A percentile compares a stretch with the other conserved stretches of the same genome.
Conservation (phyloP, 1,140 invertebrate genomes). For the Telenomus remus region DNA sequence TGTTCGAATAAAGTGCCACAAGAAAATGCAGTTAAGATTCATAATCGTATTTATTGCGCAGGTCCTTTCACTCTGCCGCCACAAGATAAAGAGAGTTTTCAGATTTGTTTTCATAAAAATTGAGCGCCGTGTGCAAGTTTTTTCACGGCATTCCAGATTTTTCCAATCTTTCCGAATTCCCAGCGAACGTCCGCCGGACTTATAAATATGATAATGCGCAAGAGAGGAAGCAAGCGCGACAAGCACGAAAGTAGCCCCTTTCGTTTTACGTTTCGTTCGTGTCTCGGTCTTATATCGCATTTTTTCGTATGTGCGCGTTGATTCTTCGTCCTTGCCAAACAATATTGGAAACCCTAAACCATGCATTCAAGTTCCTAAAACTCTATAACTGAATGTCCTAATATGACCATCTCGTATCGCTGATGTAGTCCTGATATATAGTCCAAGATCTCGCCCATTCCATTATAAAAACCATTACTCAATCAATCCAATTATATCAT, state of each 20-base stretch:
- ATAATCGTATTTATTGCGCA: slow-evolving; percentile 41
- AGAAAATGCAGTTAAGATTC: slow-evolving; percentile 33
- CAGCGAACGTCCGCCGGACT: slow-evolving; percentile 59
- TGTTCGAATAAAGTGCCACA: slow-evolving; percentile 23
- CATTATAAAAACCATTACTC: too few relatives aligned
- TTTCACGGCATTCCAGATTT: slow-evolving; percentile 54
- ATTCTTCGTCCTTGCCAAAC: slow-evolving; percentile 53
- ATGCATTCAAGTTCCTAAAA: slow-evolving; percentile 65
- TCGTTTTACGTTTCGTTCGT: slow-evolving; percentile 55
- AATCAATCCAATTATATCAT: too few relatives aligned
- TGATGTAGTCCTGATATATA: too few relatives aligned
- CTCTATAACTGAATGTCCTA: slow-evolving; percentile 19
- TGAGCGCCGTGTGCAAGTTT: slow-evolving; percentile 47
- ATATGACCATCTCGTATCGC: slow-evolving; percentile 38
- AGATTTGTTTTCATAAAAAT: slow-evolving; percentile 45
- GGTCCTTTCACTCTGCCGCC: slow-evolving; percentile 6
- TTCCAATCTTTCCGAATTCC: slow-evolving; percentile 58
- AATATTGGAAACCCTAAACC: slow-evolving; percentile 70
- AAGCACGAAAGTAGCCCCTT: slow-evolving; percentile 69
- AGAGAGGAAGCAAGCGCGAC: slow-evolving; percentile 57
- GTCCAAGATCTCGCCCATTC: too few relatives aligned
- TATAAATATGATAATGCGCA: slow-evolving; percentile 71
- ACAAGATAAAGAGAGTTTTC: slow-evolving; percentile 17
- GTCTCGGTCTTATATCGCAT: slow-evolving; percentile 44
- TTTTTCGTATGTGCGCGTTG: slow-evolving; percentile 60